phyloP scores from a whole-genome alignment of 1,140 invertebrate species.

The Tetraneura akinire region DNA sequence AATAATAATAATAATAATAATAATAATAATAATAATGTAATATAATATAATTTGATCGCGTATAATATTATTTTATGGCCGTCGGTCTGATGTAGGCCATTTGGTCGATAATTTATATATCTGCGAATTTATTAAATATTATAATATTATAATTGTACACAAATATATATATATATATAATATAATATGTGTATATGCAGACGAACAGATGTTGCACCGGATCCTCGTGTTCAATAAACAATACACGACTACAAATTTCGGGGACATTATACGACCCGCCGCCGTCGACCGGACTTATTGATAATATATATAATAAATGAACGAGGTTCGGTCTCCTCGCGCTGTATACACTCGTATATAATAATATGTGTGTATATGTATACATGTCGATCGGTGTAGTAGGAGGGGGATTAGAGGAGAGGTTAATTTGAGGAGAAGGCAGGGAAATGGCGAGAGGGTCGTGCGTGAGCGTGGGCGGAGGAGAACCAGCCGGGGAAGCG shows the following conservation, averaged over 20 bases:
- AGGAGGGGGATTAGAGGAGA: neutral
- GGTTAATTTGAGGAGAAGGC: neutral
- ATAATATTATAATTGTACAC: no score
- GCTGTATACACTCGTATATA: neutral
- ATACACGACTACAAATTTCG: constrained; percentile 19
- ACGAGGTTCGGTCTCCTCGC: constrained; percentile 29
- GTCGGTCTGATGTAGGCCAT: constrained; percentile 29
- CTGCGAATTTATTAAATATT: constrained; percentile 14
- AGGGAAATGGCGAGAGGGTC: neutral
- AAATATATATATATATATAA: no score
- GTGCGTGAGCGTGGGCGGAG: neutral
- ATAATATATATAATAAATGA: constrained; percentile 36
- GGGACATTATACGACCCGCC: constrained; percentile 20
- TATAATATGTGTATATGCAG: no score
- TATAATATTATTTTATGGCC: constrained; percentile 18
- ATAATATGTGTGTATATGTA: neutral
- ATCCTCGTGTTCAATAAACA: constrained; percentile 9
- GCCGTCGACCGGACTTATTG: constrained; percentile 22
- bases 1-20: no score
- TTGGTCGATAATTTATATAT: constrained; percentile 1
- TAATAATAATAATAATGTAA: no score
- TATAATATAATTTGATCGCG: constrained; percentile 7
- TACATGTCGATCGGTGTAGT: neutral
- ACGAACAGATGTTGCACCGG: constrained; percentile 33
- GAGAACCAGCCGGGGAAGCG: neutral